Percentiles rank a stretch among this genome's conserved stretches.
phyloP scores from a whole-genome alignment of 2,888 invertebrate species.

The Tupiocoris notatus region DNA sequence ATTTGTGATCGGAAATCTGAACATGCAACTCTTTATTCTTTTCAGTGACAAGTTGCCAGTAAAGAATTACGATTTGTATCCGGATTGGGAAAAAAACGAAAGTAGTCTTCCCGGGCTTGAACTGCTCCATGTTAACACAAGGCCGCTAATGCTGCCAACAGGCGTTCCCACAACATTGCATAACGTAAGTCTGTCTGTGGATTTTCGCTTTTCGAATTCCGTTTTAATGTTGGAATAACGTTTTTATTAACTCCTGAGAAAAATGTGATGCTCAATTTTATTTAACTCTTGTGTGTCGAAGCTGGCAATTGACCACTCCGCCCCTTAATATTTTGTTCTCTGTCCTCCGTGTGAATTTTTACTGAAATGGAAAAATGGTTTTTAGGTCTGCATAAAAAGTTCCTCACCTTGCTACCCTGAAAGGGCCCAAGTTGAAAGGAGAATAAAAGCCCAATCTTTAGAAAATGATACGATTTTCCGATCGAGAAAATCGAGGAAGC shows the following conservation, averaged over 20 bases:
- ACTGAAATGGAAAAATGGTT: conserved; percentile 36
- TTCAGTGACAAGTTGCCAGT: conserved; percentile 1
- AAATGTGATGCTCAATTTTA: background rate
- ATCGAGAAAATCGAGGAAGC: conserved; percentile 54
- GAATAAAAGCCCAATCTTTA: conserved; percentile 49
- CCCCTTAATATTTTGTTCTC: conserved; percentile 9
- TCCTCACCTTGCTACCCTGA: conserved; percentile 50
- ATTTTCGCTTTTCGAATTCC: background rate
- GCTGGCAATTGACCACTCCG: conserved; percentile 37
- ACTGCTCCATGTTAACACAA: conserved; percentile 49
- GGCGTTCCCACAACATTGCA: conserved; percentile 50
- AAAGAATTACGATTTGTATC: conserved; percentile 36
- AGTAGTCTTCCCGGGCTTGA: conserved; percentile 48
- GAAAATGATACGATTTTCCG: conserved; percentile 48
- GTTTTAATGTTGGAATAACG: background rate
- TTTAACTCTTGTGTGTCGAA: conserved; percentile 19
- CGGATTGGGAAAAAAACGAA: conserved; percentile 37
- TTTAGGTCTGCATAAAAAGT: conserved; percentile 52
- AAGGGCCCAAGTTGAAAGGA: conserved; percentile 50
- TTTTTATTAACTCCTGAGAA: background rate
- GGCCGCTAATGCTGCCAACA: conserved; percentile 49
- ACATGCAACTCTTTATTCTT: no score
- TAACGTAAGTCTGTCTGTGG: conserved; percentile 46
- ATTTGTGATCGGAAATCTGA: no score
- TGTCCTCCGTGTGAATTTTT: conserved; percentile 7